Percentiles rank a stretch among this genome's conserved stretches.
Evolutionary conservation across 2,797 vertebrate genomes (phyloP).

Genomic region (Ctenochaetus hawaiiensis): DNA sequence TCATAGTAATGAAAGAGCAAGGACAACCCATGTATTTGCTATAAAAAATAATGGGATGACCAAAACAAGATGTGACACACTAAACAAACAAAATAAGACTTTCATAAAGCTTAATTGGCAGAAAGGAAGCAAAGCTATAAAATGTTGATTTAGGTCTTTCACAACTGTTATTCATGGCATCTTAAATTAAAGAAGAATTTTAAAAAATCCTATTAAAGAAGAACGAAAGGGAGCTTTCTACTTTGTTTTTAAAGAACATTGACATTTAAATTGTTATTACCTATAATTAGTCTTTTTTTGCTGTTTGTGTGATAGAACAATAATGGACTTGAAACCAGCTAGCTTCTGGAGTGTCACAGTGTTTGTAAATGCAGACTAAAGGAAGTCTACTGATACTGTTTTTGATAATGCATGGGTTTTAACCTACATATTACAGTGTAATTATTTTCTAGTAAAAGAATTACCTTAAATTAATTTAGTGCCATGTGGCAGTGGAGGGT

Average conservation of each 20-base stretch:
- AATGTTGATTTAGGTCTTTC: not conserved
- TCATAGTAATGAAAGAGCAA: not conserved
- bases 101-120: constrained; percentile 12
- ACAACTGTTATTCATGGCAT: not conserved
- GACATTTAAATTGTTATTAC: too few species aligned
- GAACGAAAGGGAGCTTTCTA: too few species aligned
- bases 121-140: not conserved
- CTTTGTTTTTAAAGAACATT: too few species aligned
- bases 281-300: too few species aligned
- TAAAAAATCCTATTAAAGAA: too few species aligned
- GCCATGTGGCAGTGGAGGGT: constrained; percentile 14
- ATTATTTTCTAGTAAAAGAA: constrained; percentile 39
- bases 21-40: not conserved
- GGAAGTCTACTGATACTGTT: not conserved
- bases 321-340: not conserved
- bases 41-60: constrained; percentile 10
- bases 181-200: too few species aligned
- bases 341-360: not conserved
- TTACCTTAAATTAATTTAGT: not conserved
- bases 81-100: not conserved
- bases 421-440: constrained; percentile 29
- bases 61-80: not conserved
- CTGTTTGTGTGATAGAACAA: not conserved
- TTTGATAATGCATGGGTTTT: constrained; percentile 15
- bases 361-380: not conserved